phyloP scores from a whole-genome alignment of 2,113 vertebrate species.

The Piaya cayana region DNA sequence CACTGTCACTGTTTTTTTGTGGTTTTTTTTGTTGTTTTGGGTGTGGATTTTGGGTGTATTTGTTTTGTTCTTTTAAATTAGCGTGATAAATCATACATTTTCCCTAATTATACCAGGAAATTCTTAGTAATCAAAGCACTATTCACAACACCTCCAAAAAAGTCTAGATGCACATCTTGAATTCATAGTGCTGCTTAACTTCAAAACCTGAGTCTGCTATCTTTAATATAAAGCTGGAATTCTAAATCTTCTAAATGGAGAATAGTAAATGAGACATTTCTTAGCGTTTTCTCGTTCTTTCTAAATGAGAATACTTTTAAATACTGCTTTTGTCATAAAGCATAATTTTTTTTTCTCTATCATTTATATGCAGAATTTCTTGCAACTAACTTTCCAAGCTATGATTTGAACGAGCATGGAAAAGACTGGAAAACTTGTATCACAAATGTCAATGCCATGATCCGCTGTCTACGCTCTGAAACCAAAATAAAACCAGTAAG shows the following conservation, averaged over 20 bases:
- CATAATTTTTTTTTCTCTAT: background rate
- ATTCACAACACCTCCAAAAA: background rate
- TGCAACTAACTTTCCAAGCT: constrained; percentile 66
- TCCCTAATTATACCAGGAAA: background rate
- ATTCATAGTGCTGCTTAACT: background rate
- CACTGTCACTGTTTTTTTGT: background rate
- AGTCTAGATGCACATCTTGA: background rate
- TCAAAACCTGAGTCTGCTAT: background rate
- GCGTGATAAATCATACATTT: background rate
- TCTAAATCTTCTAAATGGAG: background rate
- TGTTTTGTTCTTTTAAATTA: background rate
- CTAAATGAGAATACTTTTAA: background rate
- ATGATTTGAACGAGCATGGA: constrained; percentile 77
- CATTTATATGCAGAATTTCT: constrained; percentile 76
- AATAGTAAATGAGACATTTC: background rate
- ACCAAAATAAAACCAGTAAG: constrained; percentile 61
- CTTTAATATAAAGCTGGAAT: background rate
- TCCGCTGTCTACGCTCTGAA: constrained; percentile 70
- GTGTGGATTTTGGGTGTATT: background rate
- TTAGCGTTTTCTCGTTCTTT: background rate
- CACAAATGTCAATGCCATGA: constrained; percentile 73
- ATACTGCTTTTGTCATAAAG: background rate
- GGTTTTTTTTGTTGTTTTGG: background rate
- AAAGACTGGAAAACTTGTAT: constrained; percentile 80
- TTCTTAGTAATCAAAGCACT: background rate